phyloP scores from a whole-genome alignment of 1,140 invertebrate species.

The Psix sp. region DNA sequence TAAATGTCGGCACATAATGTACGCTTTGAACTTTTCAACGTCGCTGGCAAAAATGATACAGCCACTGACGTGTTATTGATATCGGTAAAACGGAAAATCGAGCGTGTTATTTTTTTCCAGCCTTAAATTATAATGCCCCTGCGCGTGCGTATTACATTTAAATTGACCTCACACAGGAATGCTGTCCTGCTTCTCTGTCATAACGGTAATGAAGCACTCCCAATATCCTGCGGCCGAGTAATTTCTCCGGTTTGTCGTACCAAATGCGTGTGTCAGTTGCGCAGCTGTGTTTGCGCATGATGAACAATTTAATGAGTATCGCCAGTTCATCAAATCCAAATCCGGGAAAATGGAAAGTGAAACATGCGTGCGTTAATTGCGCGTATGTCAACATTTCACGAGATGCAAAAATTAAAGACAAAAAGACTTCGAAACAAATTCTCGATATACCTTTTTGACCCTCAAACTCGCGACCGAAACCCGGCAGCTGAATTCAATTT shows the following conservation, averaged over 20 bases:
- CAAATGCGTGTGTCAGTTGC: constrained; percentile 31
- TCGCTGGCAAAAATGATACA: constrained; percentile 5
- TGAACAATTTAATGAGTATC: constrained; percentile 44
- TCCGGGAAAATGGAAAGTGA: constrained; percentile 44
- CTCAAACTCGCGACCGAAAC: too few relatives aligned
- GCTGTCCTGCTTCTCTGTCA: constrained; percentile 68
- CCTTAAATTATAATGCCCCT: constrained; percentile 51
- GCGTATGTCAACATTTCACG: constrained; percentile 27
- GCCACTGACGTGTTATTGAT: not conserved
- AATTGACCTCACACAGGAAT: constrained; percentile 67
- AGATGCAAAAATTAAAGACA: not conserved
- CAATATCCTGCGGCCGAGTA: constrained; percentile 64
- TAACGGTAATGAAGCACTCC: constrained; percentile 70
- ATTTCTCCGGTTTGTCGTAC: constrained; percentile 38
- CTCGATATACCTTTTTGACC: too few relatives aligned
- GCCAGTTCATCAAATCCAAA: constrained; percentile 47
- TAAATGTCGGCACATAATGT: constrained; percentile 1
- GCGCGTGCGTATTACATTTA: constrained; percentile 59
- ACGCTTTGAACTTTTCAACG: constrained; percentile 5
- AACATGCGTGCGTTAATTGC: constrained; percentile 12
- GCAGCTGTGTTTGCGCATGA: constrained; percentile 14
- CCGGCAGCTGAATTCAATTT: too few relatives aligned
- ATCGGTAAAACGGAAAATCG: constrained; percentile 25
- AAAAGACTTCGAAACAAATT: too few relatives aligned
- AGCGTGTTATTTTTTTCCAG: constrained; percentile 14